Evolutionary conservation across 37 sponge, comb jelly and placozoan genomes (phyloP).

Genomic region (Chondrosia reniformis): DNA sequence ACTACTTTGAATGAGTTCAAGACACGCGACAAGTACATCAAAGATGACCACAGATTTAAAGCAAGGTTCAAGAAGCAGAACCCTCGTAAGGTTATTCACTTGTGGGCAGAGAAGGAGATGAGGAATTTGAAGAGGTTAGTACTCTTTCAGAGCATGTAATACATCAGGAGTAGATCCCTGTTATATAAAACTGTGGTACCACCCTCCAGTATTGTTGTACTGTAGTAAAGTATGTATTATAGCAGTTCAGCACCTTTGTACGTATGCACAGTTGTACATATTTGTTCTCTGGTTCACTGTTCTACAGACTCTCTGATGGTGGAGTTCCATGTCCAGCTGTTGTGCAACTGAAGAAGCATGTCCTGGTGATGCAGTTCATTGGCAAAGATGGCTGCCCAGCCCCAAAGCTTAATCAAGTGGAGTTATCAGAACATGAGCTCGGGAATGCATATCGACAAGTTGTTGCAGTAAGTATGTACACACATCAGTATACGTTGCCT

Average conservation of each 20-base stretch:
- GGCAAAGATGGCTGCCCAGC: constrained; percentile 80
- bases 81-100: constrained; percentile 65
- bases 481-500: no score
- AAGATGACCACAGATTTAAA: constrained; percentile 89
- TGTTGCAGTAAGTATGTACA: constrained; percentile 48
- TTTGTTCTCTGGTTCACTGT: not conserved
- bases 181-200: no score
- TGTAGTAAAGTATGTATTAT: not conserved
- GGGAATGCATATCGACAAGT: constrained; percentile 85
- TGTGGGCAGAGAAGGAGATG: constrained; percentile 98
- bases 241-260: not conserved
- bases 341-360: constrained; percentile 77
- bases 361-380: constrained; percentile 92
- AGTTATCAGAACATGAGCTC: constrained; percentile 49
- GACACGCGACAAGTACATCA: constrained; percentile 86
- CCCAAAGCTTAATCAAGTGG: constrained; percentile 76
- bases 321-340: constrained; percentile 84
- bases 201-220: not conserved
- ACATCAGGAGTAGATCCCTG: no score
- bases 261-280: not conserved
- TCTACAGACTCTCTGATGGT: constrained; percentile 47
- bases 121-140: constrained; percentile 79
- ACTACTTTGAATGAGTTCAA: constrained; percentile 98
- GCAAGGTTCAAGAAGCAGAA: constrained; percentile 66
- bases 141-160: no score